Percentiles rank a stretch among this genome's conserved stretches.
These are phyloP conservation scores for Chaunax sp. DNA, from an alignment of 2,797 vertebrate species.

Conservation along the genomic window DNA sequence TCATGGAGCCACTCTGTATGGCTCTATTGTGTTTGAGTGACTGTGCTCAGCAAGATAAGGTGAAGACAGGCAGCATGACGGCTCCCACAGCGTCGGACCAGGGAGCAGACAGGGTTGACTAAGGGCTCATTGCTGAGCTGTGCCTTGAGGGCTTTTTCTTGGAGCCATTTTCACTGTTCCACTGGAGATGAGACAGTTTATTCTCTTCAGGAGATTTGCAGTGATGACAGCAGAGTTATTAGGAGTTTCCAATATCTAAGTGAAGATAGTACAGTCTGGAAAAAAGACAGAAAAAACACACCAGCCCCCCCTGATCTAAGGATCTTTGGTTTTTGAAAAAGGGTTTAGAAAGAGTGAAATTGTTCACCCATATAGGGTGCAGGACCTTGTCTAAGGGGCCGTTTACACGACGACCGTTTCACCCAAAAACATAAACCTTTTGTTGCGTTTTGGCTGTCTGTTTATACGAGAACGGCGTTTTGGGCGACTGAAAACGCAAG, in stretches of 20 bases:
- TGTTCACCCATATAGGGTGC: too few species aligned
- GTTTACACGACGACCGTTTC: too few species aligned
- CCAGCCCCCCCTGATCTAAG: too few species aligned
- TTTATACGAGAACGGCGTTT: too few species aligned
- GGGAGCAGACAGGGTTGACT: constrained; percentile 55
- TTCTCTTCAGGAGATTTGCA: constrained; percentile 38
- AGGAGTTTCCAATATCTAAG: constrained; percentile 30
- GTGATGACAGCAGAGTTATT: constrained; percentile 51
- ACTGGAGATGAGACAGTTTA: constrained; percentile 17
- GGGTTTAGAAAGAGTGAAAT: too few species aligned
- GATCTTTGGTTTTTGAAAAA: too few species aligned
- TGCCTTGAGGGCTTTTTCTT: constrained; percentile 39
- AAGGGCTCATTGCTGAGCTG: constrained; percentile 52
- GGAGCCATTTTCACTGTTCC: constrained; percentile 12
- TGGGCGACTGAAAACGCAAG: too few species aligned
- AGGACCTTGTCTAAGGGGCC: background rate
- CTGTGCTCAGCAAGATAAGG: constrained; percentile 51
- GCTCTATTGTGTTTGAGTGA: constrained; percentile 52
- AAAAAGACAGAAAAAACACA: constrained; percentile 17
- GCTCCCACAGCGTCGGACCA: constrained; percentile 31
- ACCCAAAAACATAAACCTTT: too few species aligned
- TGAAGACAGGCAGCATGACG: constrained; percentile 35
- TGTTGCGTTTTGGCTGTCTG: too few species aligned
- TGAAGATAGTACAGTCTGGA: constrained; percentile 22
- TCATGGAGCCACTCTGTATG: constrained; percentile 18